phyloP scores from a whole-genome alignment of 2,888 invertebrate genomes.

The Cephus spinipes region DNA sequence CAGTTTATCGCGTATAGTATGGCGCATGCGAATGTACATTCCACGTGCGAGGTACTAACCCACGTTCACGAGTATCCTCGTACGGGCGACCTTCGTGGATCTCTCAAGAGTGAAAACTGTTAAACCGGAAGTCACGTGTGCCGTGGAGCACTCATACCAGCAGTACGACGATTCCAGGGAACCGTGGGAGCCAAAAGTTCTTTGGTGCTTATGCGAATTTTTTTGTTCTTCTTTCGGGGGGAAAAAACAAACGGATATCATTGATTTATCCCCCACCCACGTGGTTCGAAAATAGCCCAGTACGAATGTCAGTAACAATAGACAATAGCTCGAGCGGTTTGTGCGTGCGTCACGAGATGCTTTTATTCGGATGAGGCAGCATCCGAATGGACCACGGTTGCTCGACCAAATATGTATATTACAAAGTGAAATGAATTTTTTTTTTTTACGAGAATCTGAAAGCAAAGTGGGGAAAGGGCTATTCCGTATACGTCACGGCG shows the following conservation, averaged over 20 bases:
- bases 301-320: neutral
- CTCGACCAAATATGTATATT: neutral
- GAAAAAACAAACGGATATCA: neutral
- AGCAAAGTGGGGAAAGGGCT: neutral
- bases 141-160: neutral
- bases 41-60: neutral
- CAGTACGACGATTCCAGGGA: neutral
- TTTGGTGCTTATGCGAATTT: neutral
- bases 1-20: neutral
- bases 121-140: neutral
- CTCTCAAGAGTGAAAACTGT: neutral
- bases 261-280: constrained; percentile 9
- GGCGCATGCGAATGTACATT: neutral
- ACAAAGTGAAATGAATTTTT: neutral
- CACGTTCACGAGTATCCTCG: neutral
- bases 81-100: neutral
- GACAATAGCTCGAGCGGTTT: neutral
- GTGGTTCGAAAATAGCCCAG: neutral
- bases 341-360: neutral
- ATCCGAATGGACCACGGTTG: neutral
- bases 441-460: neutral
- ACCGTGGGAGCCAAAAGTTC: neutral
- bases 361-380: constrained; percentile 3
- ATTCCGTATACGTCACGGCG: neutral
- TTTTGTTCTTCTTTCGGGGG: neutral